Conservation (phyloP, 2,113 vertebrate species). For the Microcebus lehilahytsara region DNA sequence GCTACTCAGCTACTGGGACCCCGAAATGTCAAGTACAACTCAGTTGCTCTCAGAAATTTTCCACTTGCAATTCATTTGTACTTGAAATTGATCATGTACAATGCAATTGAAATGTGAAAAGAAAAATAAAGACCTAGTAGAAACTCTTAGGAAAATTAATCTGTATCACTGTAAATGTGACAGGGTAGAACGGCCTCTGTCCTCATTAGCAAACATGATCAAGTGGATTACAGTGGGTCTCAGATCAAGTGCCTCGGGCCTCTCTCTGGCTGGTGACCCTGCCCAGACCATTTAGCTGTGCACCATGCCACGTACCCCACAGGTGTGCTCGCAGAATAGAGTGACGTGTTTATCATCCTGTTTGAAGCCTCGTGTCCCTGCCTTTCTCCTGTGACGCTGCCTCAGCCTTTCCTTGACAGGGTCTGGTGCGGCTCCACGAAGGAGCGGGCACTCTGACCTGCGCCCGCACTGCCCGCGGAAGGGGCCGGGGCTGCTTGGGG, state of each 20-base stretch:
- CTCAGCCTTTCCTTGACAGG: neutral
- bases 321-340: conserved; percentile 1
- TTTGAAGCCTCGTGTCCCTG: neutral
- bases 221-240: conserved; percentile 30
- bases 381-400: neutral
- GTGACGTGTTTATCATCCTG: neutral
- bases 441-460: neutral
- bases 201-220: conserved; percentile 7
- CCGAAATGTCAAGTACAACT: conserved; percentile 75
- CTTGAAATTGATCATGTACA: conserved; percentile 51
- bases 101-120: conserved; percentile 48
- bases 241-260: neutral
- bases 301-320: neutral
- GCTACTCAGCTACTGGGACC: conserved; percentile 29
- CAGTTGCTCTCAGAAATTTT: conserved; percentile 54
- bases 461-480: neutral
- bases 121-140: neutral
- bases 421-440: neutral
- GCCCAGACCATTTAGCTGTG: neutral
- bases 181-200: neutral
- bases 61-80: conserved; percentile 51
- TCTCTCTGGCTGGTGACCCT: conserved; percentile 1
- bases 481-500: neutral
- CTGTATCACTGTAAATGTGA: neutral
- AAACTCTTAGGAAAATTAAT: conserved; percentile 55